Percentiles rank a stretch among this genome's conserved stretches.
Conservation (phyloP, 2,113 vertebrate genomes). For the Oryzias melastigma region DNA sequence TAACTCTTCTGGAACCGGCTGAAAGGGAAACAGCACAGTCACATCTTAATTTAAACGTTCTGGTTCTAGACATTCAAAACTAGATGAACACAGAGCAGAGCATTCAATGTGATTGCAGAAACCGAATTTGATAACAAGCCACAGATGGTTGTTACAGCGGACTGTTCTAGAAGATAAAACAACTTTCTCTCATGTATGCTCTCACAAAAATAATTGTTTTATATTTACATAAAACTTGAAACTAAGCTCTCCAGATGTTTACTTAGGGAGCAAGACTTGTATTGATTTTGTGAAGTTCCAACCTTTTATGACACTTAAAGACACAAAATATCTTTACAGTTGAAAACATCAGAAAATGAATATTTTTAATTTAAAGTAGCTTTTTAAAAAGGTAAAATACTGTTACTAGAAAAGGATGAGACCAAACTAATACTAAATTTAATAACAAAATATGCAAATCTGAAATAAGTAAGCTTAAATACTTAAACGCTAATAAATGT, state of each 20-base stretch:
- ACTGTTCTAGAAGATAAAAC: constrained; percentile 27
- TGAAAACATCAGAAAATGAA: too few relatives aligned
- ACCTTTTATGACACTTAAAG: too few relatives aligned
- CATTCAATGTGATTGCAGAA: constrained; percentile 25
- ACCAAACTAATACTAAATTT: too few relatives aligned
- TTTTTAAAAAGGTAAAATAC: too few relatives aligned
- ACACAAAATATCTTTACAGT: too few relatives aligned
- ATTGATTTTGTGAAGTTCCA: not conserved
- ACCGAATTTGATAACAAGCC: constrained; percentile 36
- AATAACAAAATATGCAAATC: too few relatives aligned
- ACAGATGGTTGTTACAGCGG: constrained; percentile 33
- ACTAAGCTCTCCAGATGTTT: not conserved
- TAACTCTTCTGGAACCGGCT: constrained; percentile 96
- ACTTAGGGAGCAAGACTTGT: not conserved
- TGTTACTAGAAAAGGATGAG: too few relatives aligned
- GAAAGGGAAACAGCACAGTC: constrained; percentile 13
- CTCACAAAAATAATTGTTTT: too few relatives aligned
- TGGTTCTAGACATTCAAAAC: not conserved
- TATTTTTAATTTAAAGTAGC: too few relatives aligned
- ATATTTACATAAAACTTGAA: too few relatives aligned
- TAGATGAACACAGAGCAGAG: not conserved
- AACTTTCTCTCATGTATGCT: constrained; percentile 4
- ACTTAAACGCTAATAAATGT: too few relatives aligned
- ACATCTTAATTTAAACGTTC: not conserved
- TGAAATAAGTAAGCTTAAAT: too few relatives aligned